Conservation (phyloP, 2,888 invertebrate species). For the Piscicola geometra region DNA sequence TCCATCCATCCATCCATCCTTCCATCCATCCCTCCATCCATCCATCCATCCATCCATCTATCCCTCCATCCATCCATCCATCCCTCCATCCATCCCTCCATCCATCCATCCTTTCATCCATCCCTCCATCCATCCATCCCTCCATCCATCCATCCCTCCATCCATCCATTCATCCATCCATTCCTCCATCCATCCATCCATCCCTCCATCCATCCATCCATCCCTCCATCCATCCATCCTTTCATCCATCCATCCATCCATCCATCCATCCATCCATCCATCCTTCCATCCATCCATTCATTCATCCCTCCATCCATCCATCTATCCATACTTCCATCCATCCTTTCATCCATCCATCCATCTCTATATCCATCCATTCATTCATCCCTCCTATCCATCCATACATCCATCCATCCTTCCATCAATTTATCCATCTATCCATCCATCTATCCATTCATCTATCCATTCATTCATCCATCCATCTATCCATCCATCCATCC, state of each 20-base stretch:
- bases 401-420: not conserved
- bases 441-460: not conserved
- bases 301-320: conserved; percentile 11
- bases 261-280: too few species aligned
- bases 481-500: not conserved
- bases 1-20: not conserved
- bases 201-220: conserved; percentile 2
- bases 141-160: conserved; percentile 5
- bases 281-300: not conserved
- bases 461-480: too few species aligned
- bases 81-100: not conserved
- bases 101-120: too few species aligned
- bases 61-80: conserved; percentile 2
- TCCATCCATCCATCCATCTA: conserved; percentile 2
- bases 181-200: too few species aligned
- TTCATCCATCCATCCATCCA: not conserved
- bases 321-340: too few species aligned
- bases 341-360: not conserved
- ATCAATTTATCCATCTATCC: conserved; percentile 8
- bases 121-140: conserved; percentile 1
- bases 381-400: too few species aligned
- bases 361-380: too few species aligned
- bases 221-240: conserved; percentile 2
- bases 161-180: not conserved
- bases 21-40: too few species aligned